A percentile compares a stretch with the other conserved stretches of the same genome.
Conservation (phyloP, 2,113 vertebrate species). For the Pseudolaguvia tuberculata region DNA sequence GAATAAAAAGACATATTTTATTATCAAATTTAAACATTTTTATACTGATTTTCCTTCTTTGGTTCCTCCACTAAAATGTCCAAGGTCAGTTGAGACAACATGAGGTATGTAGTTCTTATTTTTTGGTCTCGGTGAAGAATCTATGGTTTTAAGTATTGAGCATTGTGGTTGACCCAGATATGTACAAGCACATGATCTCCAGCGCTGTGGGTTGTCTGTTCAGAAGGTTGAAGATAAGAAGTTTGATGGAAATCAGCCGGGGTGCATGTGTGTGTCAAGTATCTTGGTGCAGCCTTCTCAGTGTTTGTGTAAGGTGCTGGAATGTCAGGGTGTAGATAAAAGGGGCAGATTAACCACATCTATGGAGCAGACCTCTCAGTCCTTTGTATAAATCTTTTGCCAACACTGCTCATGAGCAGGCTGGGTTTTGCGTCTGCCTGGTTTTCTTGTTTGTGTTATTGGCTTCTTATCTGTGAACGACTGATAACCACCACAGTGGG, state of each 20-base stretch:
- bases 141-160: neutral
- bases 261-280: constrained; percentile 62
- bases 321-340: constrained; percentile 43
- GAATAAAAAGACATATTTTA: no score
- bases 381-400: constrained; percentile 51
- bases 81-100: constrained; percentile 34
- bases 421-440: neutral
- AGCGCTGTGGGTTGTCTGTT: constrained; percentile 55
- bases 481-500: constrained; percentile 20
- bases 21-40: constrained; percentile 52
- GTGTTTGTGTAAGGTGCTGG: constrained; percentile 57
- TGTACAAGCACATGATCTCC: constrained; percentile 39
- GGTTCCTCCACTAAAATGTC: constrained; percentile 41
- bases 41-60: constrained; percentile 52
- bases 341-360: constrained; percentile 22
- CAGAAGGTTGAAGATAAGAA: constrained; percentile 55
- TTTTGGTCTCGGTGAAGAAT: neutral
- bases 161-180: constrained; percentile 27
- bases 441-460: constrained; percentile 34
- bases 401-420: constrained; percentile 13
- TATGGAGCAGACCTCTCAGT: constrained; percentile 35
- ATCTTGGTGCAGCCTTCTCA: constrained; percentile 51
- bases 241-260: constrained; percentile 63
- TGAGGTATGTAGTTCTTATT: constrained; percentile 1
- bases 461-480: constrained; percentile 24